phyloP scores from a whole-genome alignment of 2,888 invertebrate genomes.

The Glaucopsyche alexis region DNA sequence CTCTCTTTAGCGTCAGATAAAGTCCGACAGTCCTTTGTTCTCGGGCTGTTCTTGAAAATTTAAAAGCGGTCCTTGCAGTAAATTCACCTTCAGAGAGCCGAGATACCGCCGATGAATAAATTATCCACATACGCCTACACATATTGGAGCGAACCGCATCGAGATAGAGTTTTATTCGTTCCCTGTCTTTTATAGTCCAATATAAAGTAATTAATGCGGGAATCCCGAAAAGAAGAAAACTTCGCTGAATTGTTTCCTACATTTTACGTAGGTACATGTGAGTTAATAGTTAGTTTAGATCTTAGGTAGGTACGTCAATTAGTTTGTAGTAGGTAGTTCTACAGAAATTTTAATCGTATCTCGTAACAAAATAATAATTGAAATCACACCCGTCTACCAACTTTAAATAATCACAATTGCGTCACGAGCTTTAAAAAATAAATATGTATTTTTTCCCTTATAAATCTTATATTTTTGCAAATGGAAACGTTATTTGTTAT shows the following conservation, averaged over 20 bases:
- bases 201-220: constrained; percentile 15
- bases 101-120: constrained; percentile 64
- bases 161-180: constrained; percentile 30
- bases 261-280: background rate
- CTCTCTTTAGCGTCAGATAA: constrained; percentile 68
- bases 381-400: background rate
- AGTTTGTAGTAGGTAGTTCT: no score
- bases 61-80: constrained; percentile 67
- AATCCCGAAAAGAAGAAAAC: background rate
- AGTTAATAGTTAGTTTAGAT: no score
- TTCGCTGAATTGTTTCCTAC: background rate
- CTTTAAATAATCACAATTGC: background rate
- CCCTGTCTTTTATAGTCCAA: background rate
- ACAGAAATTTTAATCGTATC: no score
- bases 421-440: background rate
- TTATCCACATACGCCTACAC: constrained; percentile 45
- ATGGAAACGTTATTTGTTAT: constrained; percentile 21
- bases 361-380: background rate
- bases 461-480: background rate
- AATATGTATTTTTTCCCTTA: background rate
- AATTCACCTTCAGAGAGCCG: constrained; percentile 57
- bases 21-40: constrained; percentile 66
- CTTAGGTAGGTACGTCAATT: no score
- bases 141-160: constrained; percentile 34
- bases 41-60: constrained; percentile 64